phyloP scores from a whole-genome alignment of 2,888 invertebrate genomes.

The Halictus ligatus region DNA sequence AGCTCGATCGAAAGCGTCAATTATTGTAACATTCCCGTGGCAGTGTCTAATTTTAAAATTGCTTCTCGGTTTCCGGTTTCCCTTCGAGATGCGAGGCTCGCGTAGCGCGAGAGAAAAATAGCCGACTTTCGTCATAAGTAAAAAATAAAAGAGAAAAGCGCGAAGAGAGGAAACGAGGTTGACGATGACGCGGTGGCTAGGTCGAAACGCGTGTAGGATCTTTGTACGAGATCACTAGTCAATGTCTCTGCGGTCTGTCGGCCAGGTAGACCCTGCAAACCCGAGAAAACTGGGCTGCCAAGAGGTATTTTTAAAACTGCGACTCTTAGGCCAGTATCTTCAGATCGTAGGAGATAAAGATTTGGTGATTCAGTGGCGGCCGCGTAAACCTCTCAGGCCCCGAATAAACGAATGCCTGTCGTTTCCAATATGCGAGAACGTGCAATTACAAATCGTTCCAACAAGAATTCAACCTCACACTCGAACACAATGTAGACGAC shows the following conservation, averaged over 20 bases:
- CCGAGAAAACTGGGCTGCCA: conserved; percentile 70
- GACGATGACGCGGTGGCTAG: conserved; percentile 51
- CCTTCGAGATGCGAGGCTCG: not conserved
- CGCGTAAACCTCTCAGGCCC: not conserved
- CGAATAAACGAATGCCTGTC: not conserved
- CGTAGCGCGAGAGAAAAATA: conserved; percentile 27
- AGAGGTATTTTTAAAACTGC: conserved; percentile 75
- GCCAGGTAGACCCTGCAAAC: conserved; percentile 66
- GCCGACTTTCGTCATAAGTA: conserved; percentile 38
- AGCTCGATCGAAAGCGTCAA: not conserved
- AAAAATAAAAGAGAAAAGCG: not conserved
- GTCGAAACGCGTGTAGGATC: conserved; percentile 51
- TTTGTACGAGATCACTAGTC: conserved; percentile 48
- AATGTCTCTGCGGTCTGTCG: conserved; percentile 63
- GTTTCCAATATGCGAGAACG: not conserved
- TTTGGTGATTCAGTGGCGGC: conserved; percentile 48
- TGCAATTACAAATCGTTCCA: not conserved
- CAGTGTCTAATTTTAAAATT: not conserved
- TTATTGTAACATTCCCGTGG: not conserved
- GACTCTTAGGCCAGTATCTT: conserved; percentile 46
- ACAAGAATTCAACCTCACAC: not conserved
- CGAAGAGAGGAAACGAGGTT: conserved; percentile 36
- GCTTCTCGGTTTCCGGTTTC: not conserved
- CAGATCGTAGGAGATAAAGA: conserved; percentile 52
- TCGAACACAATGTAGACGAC: not conserved